Conservation (phyloP, 2,113 vertebrate genomes). For the Kryptolebias marmoratus region DNA sequence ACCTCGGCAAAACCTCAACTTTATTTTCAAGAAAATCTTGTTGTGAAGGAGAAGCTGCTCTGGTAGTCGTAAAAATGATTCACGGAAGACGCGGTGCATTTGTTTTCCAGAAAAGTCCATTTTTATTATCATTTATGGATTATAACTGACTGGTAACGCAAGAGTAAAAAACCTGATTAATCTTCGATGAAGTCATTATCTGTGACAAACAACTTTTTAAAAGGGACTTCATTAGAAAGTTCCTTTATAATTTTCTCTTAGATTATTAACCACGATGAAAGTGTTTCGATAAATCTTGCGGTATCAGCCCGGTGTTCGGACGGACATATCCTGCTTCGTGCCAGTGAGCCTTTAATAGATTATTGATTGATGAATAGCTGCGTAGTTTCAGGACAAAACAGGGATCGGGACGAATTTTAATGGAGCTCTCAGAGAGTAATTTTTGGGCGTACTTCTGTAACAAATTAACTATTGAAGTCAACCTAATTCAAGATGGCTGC, state of each 20-base stretch:
- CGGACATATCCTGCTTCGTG: neutral
- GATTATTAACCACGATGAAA: neutral
- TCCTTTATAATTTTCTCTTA: neutral
- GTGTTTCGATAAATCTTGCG: neutral
- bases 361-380: neutral
- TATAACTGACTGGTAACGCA: neutral
- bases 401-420: neutral
- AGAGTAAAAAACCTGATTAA: neutral
- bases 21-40: neutral
- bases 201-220: conserved; percentile 2
- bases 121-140: neutral
- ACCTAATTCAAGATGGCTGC: too few species aligned
- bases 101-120: neutral
- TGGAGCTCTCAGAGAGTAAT: too few species aligned
- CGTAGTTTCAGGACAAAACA: neutral
- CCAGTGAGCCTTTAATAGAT: neutral
- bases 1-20: too few species aligned
- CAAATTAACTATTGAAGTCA: too few species aligned
- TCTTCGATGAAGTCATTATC: neutral
- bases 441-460: too few species aligned
- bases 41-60: neutral
- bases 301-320: neutral
- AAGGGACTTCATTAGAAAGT: neutral
- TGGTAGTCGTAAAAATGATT: neutral
- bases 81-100: neutral